These are phyloP conservation scores for Onychostruthus taczanowskii DNA, from an alignment of 2,113 vertebrate species.

Conservation along the genomic window DNA sequence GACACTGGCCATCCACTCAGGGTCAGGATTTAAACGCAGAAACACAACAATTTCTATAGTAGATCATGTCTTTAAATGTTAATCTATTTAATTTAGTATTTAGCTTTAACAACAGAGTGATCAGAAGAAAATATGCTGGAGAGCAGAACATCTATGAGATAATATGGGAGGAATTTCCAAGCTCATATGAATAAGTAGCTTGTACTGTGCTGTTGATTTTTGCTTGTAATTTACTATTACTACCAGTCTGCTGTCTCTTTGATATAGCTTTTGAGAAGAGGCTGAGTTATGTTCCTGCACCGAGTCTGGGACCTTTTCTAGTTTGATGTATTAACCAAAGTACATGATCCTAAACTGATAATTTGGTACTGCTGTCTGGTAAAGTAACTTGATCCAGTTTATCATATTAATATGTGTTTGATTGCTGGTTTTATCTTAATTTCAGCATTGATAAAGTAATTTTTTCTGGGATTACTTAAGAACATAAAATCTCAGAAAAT, in stretches of 20 bases:
- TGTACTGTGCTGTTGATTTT: background rate
- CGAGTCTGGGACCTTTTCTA: background rate
- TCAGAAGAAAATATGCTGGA: background rate
- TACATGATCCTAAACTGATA: background rate
- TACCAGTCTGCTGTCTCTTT: background rate
- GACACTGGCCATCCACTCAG: background rate
- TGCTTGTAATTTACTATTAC: background rate
- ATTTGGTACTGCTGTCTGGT: background rate
- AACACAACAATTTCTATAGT: background rate
- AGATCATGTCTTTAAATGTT: background rate
- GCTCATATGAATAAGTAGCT: background rate
- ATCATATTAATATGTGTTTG: background rate
- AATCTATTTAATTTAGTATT: background rate
- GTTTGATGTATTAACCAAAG: background rate
- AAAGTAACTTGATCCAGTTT: background rate
- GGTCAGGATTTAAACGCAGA: background rate
- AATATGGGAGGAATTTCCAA: background rate
- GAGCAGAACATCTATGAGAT: background rate
- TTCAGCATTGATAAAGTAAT: background rate
- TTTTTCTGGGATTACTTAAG: background rate
- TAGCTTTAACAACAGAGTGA: background rate
- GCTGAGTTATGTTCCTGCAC: background rate
- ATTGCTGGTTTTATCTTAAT: background rate
- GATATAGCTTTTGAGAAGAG: background rate
- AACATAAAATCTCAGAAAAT: background rate